Percentiles rank a stretch among this genome's conserved stretches.
Conservation (phyloP, 2,797 vertebrate species). For the Carcharodon carcharias region DNA sequence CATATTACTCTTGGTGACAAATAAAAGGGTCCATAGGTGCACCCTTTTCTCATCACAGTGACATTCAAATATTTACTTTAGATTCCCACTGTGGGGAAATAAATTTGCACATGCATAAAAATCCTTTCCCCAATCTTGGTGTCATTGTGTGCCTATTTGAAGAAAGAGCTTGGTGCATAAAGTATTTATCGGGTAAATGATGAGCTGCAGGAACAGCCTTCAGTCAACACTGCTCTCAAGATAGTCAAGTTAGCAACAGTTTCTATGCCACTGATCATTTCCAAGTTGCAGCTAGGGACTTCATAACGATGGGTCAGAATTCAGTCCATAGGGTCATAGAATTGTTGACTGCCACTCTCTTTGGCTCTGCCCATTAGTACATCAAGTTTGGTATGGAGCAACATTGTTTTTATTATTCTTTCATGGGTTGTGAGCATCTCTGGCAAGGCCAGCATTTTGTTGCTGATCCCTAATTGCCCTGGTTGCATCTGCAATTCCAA, state of each 20-base stretch:
- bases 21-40: not conserved
- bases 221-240: not conserved
- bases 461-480: not conserved
- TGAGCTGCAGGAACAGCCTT: not conserved
- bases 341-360: not conserved
- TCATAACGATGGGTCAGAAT: not conserved
- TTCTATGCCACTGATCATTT: not conserved
- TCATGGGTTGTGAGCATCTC: not conserved
- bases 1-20: not conserved
- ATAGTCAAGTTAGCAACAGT: not conserved
- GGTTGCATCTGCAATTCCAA: not conserved
- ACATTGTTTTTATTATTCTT: not conserved
- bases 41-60: not conserved
- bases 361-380: not conserved
- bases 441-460: not conserved
- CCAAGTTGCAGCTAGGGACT: not conserved
- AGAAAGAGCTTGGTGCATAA: not conserved
- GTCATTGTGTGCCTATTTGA: not conserved
- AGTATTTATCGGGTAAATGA: not conserved
- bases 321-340: not conserved
- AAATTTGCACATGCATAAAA: not conserved
- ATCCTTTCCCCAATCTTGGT: not conserved
- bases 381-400: not conserved
- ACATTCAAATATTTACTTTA: not conserved
- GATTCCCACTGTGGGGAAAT: not conserved